Percentiles rank a stretch among this genome's conserved stretches.
These are phyloP conservation scores for Tenthredo amoena DNA, from an alignment of 2,888 invertebrate species.

Conservation along the genomic window DNA sequence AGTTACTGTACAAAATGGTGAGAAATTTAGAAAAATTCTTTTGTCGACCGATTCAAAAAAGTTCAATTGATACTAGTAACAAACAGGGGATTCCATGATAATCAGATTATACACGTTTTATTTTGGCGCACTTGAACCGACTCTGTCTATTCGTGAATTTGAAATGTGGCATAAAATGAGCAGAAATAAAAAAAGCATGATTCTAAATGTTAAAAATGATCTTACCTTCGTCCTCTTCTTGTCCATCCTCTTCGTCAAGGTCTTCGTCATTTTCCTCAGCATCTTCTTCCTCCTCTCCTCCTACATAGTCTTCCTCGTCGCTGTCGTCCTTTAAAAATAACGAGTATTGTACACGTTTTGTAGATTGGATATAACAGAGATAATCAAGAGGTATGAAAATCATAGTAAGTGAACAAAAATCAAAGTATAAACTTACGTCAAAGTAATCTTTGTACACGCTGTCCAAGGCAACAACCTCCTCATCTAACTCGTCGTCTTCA, in stretches of 20 bases:
- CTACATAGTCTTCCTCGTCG: constrained; percentile 83
- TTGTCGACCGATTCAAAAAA: background rate
- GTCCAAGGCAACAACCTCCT: constrained; percentile 84
- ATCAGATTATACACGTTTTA: background rate
- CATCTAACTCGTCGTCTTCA: constrained; percentile 84
- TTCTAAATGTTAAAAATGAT: constrained; percentile 39
- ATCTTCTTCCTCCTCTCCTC: constrained; percentile 83
- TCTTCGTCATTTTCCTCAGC: constrained; percentile 81
- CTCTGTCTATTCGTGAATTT: background rate
- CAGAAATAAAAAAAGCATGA: background rate
- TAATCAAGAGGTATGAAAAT: constrained; percentile 12
- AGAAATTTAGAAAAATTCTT: too few relatives aligned
- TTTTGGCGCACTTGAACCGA: background rate
- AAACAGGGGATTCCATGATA: background rate
- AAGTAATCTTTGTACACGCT: constrained; percentile 85
- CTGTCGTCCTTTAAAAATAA: constrained; percentile 78
- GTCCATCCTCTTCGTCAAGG: constrained; percentile 73
- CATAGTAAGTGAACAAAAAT: constrained; percentile 31
- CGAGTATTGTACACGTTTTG: constrained; percentile 21
- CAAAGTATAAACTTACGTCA: constrained; percentile 79
- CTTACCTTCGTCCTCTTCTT: constrained; percentile 78
- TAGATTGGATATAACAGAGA: background rate
- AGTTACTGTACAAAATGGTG: too few relatives aligned
- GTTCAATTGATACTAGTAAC: background rate
- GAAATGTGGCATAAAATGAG: background rate